Evolutionary conservation across 2,888 invertebrate genomes (phyloP).

Genomic region (Apamea anceps): DNA sequence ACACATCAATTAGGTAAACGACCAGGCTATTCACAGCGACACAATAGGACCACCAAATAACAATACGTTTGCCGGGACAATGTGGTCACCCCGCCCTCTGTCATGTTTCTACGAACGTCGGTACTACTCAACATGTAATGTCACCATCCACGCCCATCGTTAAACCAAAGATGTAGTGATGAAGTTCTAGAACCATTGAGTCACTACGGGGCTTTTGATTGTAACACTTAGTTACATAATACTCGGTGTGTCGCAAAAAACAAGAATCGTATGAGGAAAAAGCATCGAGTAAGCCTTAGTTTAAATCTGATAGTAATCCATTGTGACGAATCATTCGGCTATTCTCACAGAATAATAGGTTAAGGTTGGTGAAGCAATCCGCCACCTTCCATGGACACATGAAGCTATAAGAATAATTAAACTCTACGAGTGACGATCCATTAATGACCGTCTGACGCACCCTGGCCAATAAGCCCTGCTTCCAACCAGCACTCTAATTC

Average conservation of each 20-base stretch:
- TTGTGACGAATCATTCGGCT: background rate
- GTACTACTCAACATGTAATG: constrained; percentile 27
- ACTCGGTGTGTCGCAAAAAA: background rate
- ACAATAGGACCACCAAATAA: constrained; percentile 60
- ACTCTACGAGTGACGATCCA: background rate
- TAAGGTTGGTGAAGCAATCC: background rate
- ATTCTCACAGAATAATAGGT: constrained; percentile 1
- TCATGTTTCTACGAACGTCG: constrained; percentile 38
- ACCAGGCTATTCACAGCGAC: constrained; percentile 49
- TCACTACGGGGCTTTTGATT: constrained; percentile 7
- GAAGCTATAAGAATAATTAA: background rate
- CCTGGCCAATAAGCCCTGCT: background rate
- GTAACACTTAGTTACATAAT: background rate
- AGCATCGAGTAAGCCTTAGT: background rate
- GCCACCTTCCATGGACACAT: background rate
- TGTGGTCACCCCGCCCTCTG: constrained; percentile 52
- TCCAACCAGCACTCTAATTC: background rate
- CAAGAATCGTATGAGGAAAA: constrained; percentile 8
- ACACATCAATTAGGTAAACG: constrained; percentile 62
- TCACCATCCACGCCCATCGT: constrained; percentile 11
- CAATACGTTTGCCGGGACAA: constrained; percentile 60
- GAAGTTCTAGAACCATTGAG: constrained; percentile 24
- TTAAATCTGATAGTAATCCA: background rate
- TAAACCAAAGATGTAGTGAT: constrained; percentile 10
- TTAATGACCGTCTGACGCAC: background rate